These are phyloP conservation scores for Rhadina sibilatrix DNA, from an alignment of 2,113 vertebrate species.

Conservation along the genomic window DNA sequence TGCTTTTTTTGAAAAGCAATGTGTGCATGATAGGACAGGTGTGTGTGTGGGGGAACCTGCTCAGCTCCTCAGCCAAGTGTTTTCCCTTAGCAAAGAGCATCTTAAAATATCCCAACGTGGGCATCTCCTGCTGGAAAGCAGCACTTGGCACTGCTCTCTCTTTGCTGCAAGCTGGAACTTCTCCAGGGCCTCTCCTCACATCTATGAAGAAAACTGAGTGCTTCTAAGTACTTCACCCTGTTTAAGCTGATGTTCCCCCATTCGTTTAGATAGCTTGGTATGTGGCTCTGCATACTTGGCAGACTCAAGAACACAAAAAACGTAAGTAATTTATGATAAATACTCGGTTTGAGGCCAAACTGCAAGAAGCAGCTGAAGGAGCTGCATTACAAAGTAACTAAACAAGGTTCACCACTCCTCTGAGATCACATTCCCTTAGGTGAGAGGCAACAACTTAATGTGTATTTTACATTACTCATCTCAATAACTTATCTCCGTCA, in stretches of 20 bases:
- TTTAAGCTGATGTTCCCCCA: not conserved
- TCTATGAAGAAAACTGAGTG: not conserved
- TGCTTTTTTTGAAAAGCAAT: constrained; percentile 22
- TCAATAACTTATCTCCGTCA: not conserved
- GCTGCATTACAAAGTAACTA: not conserved
- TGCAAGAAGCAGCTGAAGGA: not conserved
- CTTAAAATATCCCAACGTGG: not conserved
- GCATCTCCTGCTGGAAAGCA: constrained; percentile 12
- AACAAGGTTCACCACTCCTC: not conserved
- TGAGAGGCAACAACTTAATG: constrained; percentile 12
- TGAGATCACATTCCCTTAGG: not conserved
- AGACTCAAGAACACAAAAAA: not conserved
- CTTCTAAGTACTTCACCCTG: not conserved
- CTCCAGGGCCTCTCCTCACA: constrained; percentile 31
- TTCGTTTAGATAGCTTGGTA: not conserved
- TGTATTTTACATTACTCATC: not conserved
- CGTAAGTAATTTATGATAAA: not conserved
- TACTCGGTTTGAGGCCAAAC: not conserved
- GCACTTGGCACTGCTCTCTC: constrained; percentile 7
- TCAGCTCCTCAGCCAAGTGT: constrained; percentile 31
- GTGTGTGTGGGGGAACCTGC: not conserved
- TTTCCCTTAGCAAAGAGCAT: constrained; percentile 13
- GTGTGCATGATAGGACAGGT: not conserved
- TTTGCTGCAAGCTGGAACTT: constrained; percentile 32
- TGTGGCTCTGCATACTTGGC: not conserved